Conservation (phyloP, 2,113 vertebrate genomes). For the Oryzias melastigma region DNA sequence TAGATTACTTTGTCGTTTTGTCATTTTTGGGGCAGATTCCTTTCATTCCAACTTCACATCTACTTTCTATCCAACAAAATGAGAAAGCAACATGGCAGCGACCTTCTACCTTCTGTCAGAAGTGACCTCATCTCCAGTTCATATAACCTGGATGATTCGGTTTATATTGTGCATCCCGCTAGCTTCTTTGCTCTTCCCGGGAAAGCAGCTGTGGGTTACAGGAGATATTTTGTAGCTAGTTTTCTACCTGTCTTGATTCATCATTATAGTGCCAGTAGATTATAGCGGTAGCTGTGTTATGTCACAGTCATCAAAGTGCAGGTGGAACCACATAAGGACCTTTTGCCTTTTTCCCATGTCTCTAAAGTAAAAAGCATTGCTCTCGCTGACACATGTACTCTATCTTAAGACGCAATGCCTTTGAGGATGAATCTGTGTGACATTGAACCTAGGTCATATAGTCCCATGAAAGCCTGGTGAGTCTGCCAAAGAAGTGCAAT, state of each 20-base stretch:
- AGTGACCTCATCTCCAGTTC: constrained; percentile 29
- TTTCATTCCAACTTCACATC: constrained; percentile 1
- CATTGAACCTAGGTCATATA: not conserved
- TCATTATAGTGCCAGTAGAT: constrained; percentile 27
- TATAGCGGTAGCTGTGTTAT: constrained; percentile 29
- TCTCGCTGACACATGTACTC: constrained; percentile 5
- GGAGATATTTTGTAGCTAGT: constrained; percentile 24
- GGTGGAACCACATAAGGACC: constrained; percentile 16
- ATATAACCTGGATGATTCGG: constrained; percentile 33
- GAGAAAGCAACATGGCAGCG: constrained; percentile 23
- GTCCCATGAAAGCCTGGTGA: constrained; percentile 2
- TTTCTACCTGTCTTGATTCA: constrained; percentile 24
- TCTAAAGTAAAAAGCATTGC: constrained; percentile 2
- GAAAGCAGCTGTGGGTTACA: constrained; percentile 27
- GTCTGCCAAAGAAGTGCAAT: constrained; percentile 7
- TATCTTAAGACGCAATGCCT: constrained; percentile 16
- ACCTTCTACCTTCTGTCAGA: constrained; percentile 22
- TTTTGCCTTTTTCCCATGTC: constrained; percentile 16
- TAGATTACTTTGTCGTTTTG: too few species aligned
- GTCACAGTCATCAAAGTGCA: constrained; percentile 38
- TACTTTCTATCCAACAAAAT: constrained; percentile 21
- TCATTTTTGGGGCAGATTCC: constrained; percentile 3
- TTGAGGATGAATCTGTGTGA: constrained; percentile 5
- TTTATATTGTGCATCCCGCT: constrained; percentile 18
- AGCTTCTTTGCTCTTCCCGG: constrained; percentile 13